phyloP scores from a whole-genome alignment of 2,113 vertebrate species.

The Copsychus sechellarum region DNA sequence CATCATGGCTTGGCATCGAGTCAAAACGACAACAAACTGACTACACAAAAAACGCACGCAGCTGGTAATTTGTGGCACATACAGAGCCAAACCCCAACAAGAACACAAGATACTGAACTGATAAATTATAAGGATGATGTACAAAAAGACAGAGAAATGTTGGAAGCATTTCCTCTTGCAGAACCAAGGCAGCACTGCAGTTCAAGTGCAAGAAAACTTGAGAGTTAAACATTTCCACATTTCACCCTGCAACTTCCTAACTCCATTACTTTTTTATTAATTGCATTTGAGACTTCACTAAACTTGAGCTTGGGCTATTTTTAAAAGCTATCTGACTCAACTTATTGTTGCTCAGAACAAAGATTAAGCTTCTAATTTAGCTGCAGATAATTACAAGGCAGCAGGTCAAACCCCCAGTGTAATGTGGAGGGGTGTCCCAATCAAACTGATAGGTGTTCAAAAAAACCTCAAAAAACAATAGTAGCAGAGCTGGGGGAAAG shows the following conservation, averaged over 20 bases:
- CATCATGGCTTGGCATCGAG: background rate
- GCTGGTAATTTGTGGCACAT: constrained; percentile 8
- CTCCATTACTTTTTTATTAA: constrained; percentile 60
- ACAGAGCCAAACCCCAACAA: background rate
- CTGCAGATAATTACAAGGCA: constrained; percentile 64
- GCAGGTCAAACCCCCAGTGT: constrained; percentile 51
- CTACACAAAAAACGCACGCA: background rate
- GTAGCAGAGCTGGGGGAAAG: background rate
- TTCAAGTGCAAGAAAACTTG: background rate
- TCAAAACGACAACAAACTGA: constrained; percentile 3
- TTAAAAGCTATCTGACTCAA: constrained; percentile 67
- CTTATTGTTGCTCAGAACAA: constrained; percentile 62
- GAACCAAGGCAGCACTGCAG: background rate
- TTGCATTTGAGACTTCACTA: constrained; percentile 61
- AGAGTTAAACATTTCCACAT: constrained; percentile 38
- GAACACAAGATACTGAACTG: constrained; percentile 18
- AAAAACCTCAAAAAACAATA: background rate
- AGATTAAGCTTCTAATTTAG: constrained; percentile 72
- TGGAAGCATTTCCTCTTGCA: background rate
- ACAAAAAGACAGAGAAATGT: background rate
- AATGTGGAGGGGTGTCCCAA: background rate
- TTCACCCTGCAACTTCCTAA: constrained; percentile 57
- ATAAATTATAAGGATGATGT: constrained; percentile 11
- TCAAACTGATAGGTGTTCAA: background rate
- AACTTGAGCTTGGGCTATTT: constrained; percentile 64